A percentile compares a stretch with the other conserved stretches of the same genome.
Evolutionary conservation across 2,113 vertebrate species (phyloP).

Genomic region (Blennius ocellaris): DNA sequence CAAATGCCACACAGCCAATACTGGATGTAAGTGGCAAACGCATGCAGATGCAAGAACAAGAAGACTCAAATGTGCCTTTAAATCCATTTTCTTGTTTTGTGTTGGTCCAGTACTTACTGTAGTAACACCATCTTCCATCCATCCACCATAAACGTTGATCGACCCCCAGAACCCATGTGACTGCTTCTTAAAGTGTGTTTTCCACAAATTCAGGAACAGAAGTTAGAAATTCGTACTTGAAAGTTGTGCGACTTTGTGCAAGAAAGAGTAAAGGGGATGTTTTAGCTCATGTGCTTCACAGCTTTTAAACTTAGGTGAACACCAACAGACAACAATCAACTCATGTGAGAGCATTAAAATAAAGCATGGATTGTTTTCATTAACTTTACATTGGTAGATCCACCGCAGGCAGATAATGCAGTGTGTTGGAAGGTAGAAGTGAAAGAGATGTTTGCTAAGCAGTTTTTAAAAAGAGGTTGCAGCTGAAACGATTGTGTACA

Average conservation of each 20-base stretch:
- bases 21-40: conserved; percentile 18
- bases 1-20: conserved; percentile 1
- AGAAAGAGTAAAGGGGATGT: conserved; percentile 26
- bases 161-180: conserved; percentile 67
- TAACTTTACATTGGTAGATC: neutral
- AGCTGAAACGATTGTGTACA: neutral
- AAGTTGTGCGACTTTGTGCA: conserved; percentile 10
- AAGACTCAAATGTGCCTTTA: conserved; percentile 33
- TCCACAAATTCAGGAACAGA: neutral
- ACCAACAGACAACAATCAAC: neutral
- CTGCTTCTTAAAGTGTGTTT: neutral
- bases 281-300: no score
- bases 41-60: conserved; percentile 26
- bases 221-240: conserved; percentile 14
- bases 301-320: conserved; percentile 9
- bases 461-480: no score
- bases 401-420: neutral
- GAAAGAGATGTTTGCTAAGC: neutral
- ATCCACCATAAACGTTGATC: conserved; percentile 78
- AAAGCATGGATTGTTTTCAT: neutral
- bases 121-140: conserved; percentile 73
- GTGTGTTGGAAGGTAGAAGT: neutral
- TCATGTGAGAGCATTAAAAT: neutral
- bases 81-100: conserved; percentile 63
- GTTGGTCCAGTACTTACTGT: conserved; percentile 62